phyloP scores from a whole-genome alignment of 2,888 invertebrate genomes.

The Erebia epiphron region DNA sequence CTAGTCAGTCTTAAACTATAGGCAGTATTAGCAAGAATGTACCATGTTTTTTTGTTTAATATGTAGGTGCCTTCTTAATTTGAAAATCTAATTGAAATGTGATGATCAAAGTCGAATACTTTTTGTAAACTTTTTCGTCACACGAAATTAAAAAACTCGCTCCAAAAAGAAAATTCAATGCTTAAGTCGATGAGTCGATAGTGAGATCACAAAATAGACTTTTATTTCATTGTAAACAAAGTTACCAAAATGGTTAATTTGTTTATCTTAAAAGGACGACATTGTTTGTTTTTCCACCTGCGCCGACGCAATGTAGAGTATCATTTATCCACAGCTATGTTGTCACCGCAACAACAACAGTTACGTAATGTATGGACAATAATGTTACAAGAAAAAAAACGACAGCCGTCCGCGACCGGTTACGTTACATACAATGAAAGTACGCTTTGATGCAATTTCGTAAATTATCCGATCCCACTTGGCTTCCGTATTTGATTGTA shows the following conservation, averaged over 20 bases:
- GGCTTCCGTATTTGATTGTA: constrained; percentile 41
- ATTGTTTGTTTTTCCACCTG: background rate
- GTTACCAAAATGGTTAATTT: too few relatives aligned
- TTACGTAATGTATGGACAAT: constrained; percentile 40
- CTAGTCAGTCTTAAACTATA: background rate
- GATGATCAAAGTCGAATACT: too few relatives aligned
- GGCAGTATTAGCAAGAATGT: background rate
- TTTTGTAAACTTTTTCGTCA: too few relatives aligned
- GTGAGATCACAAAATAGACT: too few relatives aligned
- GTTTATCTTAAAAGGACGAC: background rate
- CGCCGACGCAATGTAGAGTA: constrained; percentile 9
- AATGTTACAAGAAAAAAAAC: constrained; percentile 40
- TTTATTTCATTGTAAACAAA: too few relatives aligned
- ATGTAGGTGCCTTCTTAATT: background rate
- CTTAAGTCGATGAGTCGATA: too few relatives aligned
- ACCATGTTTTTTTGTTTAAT: background rate
- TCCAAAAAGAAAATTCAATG: too few relatives aligned
- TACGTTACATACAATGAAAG: constrained; percentile 47
- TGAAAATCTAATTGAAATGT: too few relatives aligned
- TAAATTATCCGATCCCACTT: constrained; percentile 38
- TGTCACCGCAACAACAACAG: constrained; percentile 44
- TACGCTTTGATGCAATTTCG: constrained; percentile 45
- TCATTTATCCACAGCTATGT: constrained; percentile 29
- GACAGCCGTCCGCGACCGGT: constrained; percentile 37
- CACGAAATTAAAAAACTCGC: too few relatives aligned